Evolutionary conservation across 2,113 vertebrate species (phyloP).

Genomic region (Colaptes auratus): DNA sequence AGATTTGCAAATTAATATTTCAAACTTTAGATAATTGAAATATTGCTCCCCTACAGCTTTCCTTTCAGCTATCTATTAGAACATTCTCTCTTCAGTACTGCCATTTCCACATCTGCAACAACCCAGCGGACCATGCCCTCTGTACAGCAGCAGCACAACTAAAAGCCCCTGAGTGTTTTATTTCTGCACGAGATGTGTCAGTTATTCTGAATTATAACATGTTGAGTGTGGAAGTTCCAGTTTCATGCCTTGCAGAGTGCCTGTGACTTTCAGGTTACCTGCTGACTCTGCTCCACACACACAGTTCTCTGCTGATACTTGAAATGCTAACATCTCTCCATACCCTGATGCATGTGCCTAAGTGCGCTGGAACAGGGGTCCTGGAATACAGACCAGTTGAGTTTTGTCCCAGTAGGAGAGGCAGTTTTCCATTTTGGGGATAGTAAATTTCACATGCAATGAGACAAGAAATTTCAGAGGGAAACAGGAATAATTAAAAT

Average conservation of each 20-base stretch:
- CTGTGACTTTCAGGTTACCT: neutral
- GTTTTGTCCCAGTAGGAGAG: neutral
- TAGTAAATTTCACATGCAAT: neutral
- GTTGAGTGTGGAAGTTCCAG: neutral
- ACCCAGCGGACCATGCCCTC: neutral
- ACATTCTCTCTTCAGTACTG: neutral
- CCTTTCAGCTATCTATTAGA: neutral
- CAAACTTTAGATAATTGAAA: neutral
- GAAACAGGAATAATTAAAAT: constrained; percentile 53
- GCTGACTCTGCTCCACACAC: neutral
- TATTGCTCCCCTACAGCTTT: neutral
- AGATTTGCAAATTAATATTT: neutral
- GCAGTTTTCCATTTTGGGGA: neutral
- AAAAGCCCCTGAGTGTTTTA: neutral
- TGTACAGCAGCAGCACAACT: neutral
- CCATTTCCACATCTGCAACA: neutral
- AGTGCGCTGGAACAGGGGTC: neutral
- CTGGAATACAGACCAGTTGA: neutral
- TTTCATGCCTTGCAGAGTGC: neutral
- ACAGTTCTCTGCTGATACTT: neutral
- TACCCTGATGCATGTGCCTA: neutral
- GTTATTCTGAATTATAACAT: neutral
- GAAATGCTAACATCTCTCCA: neutral
- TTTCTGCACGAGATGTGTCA: neutral
- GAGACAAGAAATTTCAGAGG: constrained; percentile 26